Evolutionary conservation across 2,888 invertebrate species (phyloP).

Genomic region (Drosophila macrothrix): DNA sequence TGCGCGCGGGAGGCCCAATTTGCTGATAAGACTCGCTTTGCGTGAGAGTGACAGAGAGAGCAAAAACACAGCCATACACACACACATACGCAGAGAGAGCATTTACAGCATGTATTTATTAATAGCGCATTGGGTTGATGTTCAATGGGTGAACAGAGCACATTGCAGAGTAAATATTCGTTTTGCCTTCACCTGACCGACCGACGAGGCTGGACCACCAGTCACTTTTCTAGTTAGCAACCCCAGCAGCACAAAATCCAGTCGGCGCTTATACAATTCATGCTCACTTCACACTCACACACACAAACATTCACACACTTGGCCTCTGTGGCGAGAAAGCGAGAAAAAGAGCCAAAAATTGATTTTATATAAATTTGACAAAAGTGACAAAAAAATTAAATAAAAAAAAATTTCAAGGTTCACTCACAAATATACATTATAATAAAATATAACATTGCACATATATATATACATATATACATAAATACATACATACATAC

Average conservation of each 20-base stretch:
- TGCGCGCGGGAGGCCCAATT: neutral
- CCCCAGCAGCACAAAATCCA: conserved; percentile 30
- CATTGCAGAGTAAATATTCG: neutral
- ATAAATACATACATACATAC: neutral
- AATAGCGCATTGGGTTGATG: conserved; percentile 28
- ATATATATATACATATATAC: neutral
- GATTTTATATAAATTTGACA: conserved; percentile 70
- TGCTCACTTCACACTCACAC: neutral
- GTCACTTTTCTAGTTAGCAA: conserved; percentile 28
- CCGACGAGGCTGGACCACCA: conserved; percentile 42
- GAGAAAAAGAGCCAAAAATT: conserved; percentile 62
- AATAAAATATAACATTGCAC: conserved; percentile 26
- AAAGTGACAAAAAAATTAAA: conserved; percentile 23
- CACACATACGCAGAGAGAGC: neutral
- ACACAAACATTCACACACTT: neutral
- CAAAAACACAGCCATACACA: neutral
- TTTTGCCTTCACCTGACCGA: neutral
- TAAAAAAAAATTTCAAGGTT: conserved; percentile 62
- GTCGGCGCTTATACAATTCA: conserved; percentile 39
- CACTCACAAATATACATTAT: conserved; percentile 32
- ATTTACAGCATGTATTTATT: conserved; percentile 38
- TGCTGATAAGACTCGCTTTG: conserved; percentile 26
- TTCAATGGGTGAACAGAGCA: conserved; percentile 5
- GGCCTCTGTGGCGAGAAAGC: conserved; percentile 26
- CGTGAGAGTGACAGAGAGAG: conserved; percentile 2